A percentile compares a stretch with the other conserved stretches of the same genome.
Evolutionary conservation across 1,140 invertebrate genomes (phyloP).

Genomic region (Scaptomyza graminum): DNA sequence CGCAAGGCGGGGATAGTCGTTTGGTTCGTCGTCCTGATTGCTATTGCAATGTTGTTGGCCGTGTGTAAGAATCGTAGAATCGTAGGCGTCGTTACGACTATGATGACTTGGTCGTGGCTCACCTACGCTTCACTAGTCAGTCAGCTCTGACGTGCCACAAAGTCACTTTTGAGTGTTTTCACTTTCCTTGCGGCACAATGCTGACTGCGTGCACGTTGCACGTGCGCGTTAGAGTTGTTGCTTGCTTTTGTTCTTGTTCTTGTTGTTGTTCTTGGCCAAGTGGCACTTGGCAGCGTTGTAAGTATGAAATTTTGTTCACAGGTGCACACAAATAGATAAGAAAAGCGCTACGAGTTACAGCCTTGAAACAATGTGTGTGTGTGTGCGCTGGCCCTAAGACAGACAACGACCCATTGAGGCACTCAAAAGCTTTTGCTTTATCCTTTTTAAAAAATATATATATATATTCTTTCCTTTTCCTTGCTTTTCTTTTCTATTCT

Average conservation of each 20-base stretch:
- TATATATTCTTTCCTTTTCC: not conserved
- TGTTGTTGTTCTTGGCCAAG: slow-evolving; percentile 39
- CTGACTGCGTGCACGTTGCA: slow-evolving; percentile 50
- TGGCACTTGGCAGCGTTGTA: slow-evolving; percentile 59
- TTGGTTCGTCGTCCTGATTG: slow-evolving; percentile 28
- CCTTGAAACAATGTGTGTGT: slow-evolving; percentile 58
- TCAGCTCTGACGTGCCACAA: slow-evolving; percentile 64
- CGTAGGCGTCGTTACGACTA: slow-evolving; percentile 25
- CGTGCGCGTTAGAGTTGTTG: slow-evolving; percentile 52
- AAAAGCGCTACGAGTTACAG: slow-evolving; percentile 49
- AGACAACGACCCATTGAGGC: slow-evolving; percentile 36
- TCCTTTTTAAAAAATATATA: slow-evolving; percentile 1
- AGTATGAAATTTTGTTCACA: slow-evolving; percentile 47
- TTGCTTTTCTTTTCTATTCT: not conserved
- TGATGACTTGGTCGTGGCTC: slow-evolving; percentile 18
- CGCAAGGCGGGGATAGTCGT: slow-evolving; percentile 4
- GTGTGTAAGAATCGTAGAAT: slow-evolving; percentile 42
- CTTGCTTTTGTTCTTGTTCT: not conserved
- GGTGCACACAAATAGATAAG: slow-evolving; percentile 44
- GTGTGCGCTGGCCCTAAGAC: not conserved
- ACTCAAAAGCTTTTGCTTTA: slow-evolving; percentile 29
- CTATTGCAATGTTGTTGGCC: slow-evolving; percentile 46
- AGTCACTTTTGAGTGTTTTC: slow-evolving; percentile 76
- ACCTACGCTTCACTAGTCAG: slow-evolving; percentile 57
- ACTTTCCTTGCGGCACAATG: slow-evolving; percentile 51